Evolutionary conservation across 2,113 vertebrate genomes (phyloP).

Genomic region (Percopsis transmontana): DNA sequence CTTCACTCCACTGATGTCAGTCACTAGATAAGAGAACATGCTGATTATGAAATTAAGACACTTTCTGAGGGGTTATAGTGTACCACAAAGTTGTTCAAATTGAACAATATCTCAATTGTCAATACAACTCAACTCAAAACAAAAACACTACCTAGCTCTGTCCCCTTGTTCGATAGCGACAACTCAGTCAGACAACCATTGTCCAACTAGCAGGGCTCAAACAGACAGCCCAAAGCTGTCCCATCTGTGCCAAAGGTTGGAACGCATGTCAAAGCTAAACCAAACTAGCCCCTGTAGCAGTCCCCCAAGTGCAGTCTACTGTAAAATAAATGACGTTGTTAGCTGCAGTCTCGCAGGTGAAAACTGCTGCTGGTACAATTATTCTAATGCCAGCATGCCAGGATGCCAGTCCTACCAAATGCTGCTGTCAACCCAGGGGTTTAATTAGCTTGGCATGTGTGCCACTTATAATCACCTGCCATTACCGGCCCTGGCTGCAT

Average conservation of each 20-base stretch:
- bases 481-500: conserved; percentile 91
- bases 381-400: conserved; percentile 86
- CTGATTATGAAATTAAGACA: no score
- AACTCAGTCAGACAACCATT: conserved; percentile 11
- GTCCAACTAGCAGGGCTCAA: conserved; percentile 12
- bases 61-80: no score
- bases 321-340: conserved; percentile 81
- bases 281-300: conserved; percentile 44
- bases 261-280: conserved; percentile 41
- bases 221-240: conserved; percentile 18
- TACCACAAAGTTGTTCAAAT: no score
- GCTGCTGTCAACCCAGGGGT: conserved; percentile 91
- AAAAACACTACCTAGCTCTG: no score
- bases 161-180: no score
- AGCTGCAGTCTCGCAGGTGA: conserved; percentile 78
- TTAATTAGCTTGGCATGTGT: conserved; percentile 95
- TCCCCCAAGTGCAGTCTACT: conserved; percentile 51
- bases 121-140: no score
- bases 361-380: conserved; percentile 80
- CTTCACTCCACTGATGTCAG: no score
- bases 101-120: no score
- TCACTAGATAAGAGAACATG: no score
- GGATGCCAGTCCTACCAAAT: conserved; percentile 88
- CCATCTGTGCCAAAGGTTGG: conserved; percentile 35
- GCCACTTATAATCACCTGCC: conserved; percentile 98